Conservation (phyloP, 2,888 invertebrate genomes). For the Nebria brevicollis region DNA sequence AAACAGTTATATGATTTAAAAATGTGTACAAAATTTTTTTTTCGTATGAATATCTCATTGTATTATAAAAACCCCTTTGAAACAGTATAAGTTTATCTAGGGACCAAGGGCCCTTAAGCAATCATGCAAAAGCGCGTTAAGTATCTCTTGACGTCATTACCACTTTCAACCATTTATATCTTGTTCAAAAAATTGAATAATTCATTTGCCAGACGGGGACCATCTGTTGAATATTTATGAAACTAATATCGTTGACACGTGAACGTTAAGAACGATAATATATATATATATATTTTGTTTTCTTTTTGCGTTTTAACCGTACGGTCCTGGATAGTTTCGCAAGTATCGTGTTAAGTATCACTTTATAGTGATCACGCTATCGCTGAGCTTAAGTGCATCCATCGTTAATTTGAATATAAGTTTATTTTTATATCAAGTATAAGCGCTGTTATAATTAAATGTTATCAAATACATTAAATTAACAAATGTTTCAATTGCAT, state of each 20-base stretch:
- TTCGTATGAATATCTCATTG: too few relatives aligned
- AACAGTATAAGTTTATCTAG: too few relatives aligned
- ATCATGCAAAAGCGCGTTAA: not conserved
- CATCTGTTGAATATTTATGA: slow-evolving; percentile 1
- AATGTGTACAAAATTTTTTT: too few relatives aligned
- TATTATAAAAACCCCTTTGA: too few relatives aligned
- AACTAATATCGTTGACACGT: slow-evolving; percentile 1
- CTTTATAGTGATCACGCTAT: slow-evolving; percentile 34
- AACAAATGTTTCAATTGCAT: slow-evolving; percentile 2
- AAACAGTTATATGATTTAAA: too few relatives aligned
- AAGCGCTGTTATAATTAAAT: not conserved
- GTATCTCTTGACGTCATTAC: not conserved
- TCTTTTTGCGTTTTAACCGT: not conserved
- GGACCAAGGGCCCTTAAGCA: not conserved
- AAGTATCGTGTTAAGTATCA: slow-evolving; percentile 32
- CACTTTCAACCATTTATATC: slow-evolving; percentile 2
- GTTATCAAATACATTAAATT: not conserved
- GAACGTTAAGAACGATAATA: not conserved
- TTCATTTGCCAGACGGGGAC: not conserved
- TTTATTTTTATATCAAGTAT: slow-evolving; percentile 24
- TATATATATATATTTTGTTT: too few relatives aligned
- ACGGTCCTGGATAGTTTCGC: not conserved
- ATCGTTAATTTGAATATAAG: slow-evolving; percentile 26
- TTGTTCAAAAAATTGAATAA: not conserved
- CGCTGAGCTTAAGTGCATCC: slow-evolving; percentile 26